phyloP scores from a whole-genome alignment of 2,113 vertebrate genomes.

The Neolamprologus falcicula region DNA sequence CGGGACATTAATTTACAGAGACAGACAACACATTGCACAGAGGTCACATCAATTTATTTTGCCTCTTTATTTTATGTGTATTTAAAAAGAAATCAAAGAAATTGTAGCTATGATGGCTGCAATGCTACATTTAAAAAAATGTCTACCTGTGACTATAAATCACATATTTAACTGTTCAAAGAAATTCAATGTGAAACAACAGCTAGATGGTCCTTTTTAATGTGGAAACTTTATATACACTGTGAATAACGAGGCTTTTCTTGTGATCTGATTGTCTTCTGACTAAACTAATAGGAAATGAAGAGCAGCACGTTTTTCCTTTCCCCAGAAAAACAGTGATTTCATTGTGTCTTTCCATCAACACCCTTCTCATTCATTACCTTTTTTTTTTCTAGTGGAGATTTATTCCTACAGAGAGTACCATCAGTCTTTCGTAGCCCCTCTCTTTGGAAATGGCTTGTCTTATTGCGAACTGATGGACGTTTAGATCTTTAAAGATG shows the following conservation, averaged over 20 bases:
- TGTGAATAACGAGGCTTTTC: neutral
- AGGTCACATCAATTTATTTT: neutral
- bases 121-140: neutral
- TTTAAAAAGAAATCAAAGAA: neutral
- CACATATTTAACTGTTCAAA: neutral
- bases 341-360: neutral
- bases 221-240: neutral
- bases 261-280: neutral
- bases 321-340: neutral
- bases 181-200: neutral
- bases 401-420: neutral
- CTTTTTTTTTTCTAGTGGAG: neutral
- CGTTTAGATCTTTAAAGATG: neutral
- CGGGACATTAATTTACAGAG: neutral
- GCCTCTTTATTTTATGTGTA: neutral
- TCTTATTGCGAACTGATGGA: neutral
- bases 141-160: neutral
- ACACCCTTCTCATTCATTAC: neutral
- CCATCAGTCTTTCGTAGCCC: neutral
- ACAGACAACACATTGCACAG: neutral
- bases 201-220: neutral
- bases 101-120: neutral
- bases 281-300: neutral
- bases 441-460: neutral
- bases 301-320: neutral